These are phyloP conservation scores for Erebia palarica DNA, from an alignment of 2,888 invertebrate species.

Conservation along the genomic window DNA sequence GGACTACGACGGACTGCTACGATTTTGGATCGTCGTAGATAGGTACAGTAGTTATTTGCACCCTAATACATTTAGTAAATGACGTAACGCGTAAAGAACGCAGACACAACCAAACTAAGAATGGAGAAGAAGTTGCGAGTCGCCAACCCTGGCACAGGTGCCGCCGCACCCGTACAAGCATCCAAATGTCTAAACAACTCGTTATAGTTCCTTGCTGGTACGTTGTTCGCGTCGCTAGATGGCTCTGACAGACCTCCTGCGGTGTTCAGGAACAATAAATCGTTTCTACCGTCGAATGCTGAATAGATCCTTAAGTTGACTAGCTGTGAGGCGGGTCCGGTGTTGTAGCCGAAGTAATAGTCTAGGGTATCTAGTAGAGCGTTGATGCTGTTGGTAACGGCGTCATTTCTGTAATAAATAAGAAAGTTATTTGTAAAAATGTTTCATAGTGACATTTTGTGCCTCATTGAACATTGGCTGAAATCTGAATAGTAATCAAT, in stretches of 20 bases:
- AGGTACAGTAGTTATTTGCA: neutral
- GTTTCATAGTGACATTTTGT: neutral
- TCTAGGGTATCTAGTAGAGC: slow-evolving; percentile 74
- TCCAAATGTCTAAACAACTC: slow-evolving; percentile 77
- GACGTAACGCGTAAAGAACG: slow-evolving; percentile 52
- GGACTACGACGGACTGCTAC: neutral
- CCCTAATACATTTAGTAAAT: slow-evolving; percentile 46
- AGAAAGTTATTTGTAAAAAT: neutral
- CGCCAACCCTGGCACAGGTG: slow-evolving; percentile 48
- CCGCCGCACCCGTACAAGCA: slow-evolving; percentile 58
- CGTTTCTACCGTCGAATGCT: slow-evolving; percentile 73
- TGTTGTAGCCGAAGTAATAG: slow-evolving; percentile 76
- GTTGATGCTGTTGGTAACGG: slow-evolving; percentile 58
- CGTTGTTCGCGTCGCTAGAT: slow-evolving; percentile 53
- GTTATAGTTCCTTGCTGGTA: slow-evolving; percentile 80
- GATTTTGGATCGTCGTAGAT: no score
- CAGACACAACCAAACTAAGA: slow-evolving; percentile 53
- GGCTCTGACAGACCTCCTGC: slow-evolving; percentile 80
- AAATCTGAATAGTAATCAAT: no score
- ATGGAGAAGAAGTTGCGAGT: slow-evolving; percentile 54
- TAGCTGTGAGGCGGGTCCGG: slow-evolving; percentile 55
- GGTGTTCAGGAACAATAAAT: slow-evolving; percentile 85
- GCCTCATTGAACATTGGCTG: no score
- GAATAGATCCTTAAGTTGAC: slow-evolving; percentile 82
- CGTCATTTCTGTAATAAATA: slow-evolving; percentile 59